phyloP scores from a whole-genome alignment of 1,140 invertebrate genomes.

The Scaptomyza hsui region DNA sequence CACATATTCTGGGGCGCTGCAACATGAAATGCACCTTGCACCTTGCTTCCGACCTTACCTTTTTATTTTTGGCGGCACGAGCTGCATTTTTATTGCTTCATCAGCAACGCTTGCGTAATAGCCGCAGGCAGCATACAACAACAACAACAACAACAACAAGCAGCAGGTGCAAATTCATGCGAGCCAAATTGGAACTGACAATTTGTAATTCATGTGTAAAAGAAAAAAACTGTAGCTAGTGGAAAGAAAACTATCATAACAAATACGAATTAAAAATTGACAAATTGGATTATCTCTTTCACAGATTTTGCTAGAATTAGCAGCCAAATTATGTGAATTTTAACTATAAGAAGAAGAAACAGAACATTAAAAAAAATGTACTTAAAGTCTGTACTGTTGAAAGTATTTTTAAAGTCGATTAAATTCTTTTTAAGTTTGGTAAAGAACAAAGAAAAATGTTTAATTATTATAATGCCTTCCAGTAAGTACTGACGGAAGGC shows the following conservation, averaged over 20 bases:
- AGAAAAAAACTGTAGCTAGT: conserved; percentile 10
- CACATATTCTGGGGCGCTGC: conserved; percentile 31
- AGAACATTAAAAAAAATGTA: too few species aligned
- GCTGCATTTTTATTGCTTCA: conserved; percentile 81
- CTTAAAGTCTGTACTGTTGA: too few species aligned
- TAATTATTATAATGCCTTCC: too few species aligned
- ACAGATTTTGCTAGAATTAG: not conserved
- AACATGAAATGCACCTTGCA: conserved; percentile 58
- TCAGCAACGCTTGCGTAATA: conserved; percentile 54
- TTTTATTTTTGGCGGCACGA: conserved; percentile 65
- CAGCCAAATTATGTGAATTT: too few species aligned
- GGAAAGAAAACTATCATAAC: conserved; percentile 4
- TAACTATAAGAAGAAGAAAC: too few species aligned
- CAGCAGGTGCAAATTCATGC: conserved; percentile 63
- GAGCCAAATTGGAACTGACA: conserved; percentile 58
- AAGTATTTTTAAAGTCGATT: too few species aligned
- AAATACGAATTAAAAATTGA: conserved; percentile 9
- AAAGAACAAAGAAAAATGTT: too few species aligned
- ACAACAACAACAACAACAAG: not conserved
- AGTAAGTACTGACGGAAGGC: too few species aligned
- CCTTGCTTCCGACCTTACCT: too few species aligned
- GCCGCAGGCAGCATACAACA: conserved; percentile 29
- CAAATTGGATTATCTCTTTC: not conserved
- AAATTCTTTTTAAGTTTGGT: too few species aligned
- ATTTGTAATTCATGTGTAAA: conserved; percentile 77